These are phyloP conservation scores for Leucoraja erinaceus DNA, from an alignment of 2,113 vertebrate species.

Conservation along the genomic window DNA sequence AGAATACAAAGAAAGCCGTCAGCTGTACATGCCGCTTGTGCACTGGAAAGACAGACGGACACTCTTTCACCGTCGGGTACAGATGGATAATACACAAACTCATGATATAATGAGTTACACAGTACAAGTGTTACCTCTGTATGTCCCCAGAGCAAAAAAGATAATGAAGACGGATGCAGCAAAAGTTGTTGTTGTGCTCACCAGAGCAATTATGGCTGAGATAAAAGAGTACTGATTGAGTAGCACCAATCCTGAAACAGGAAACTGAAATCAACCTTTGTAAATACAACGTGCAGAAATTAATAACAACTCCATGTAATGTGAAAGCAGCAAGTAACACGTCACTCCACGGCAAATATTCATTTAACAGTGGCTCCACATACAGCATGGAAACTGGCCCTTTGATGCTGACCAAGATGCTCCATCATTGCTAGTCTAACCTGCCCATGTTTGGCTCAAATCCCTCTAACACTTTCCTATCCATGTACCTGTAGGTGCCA, in stretches of 20 bases:
- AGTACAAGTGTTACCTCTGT: neutral
- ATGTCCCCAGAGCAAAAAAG: neutral
- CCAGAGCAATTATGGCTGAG: neutral
- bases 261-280: neutral
- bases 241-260: neutral
- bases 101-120: neutral
- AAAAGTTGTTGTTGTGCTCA: slow-evolving; percentile 2
- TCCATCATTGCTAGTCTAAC: no score
- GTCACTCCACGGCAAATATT: no score
- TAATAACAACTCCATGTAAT: neutral
- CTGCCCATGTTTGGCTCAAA: no score
- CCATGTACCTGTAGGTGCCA: no score
- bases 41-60: neutral
- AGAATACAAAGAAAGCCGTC: neutral
- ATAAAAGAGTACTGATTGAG: neutral
- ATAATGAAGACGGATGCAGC: neutral
- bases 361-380: no score
- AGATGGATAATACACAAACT: neutral
- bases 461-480: no score
- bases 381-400: no score
- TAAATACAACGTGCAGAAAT: neutral
- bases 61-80: neutral
- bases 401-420: no score
- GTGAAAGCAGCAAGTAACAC: neutral
- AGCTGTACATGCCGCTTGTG: neutral